Evolutionary conservation across 2,888 invertebrate genomes (phyloP), one percentile per base, ranked within the genome.

Genomic region (Nowickia ferox): DNA sequence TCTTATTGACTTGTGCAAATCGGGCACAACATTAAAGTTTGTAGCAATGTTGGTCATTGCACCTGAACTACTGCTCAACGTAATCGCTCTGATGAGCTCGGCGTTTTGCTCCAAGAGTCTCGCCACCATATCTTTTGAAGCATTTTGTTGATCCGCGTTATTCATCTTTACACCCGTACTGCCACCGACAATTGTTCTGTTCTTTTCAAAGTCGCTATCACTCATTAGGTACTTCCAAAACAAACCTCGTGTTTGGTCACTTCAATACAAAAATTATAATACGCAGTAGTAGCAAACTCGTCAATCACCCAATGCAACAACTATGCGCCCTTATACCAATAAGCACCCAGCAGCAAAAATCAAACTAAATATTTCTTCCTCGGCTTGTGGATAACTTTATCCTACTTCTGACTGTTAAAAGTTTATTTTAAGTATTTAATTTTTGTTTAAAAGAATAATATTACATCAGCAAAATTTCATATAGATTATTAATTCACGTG

Each of bases 391-490:
- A 61, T 61, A 57, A 40, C 22, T 13, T 65, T 19, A 65, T 46
- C 46, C 22, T 44, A 65, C 65, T 65, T 65, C 65, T 65, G 65
- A 65, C 5, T 65, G 46, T 65, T 61, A 61, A 61, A 59, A 13
- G 1, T 17, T 57, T 22, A 65, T 66, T 10, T 66, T 46, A n/a
- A 22, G 22, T 22, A 1, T 22, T 22, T 22, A 22, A 22, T 22
- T 1, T 22, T 22, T 22, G 1, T 22, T 22, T 22, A 22, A 22
- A 22, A 22, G n/a, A 22, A 22, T 22, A 22, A 22, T 22, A 22
- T 1, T 22, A 22, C 22, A 22, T 22, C 2, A 22, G 22, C 22
- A 22, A 22, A 22, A 22, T 22, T 22, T 22, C 22, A 22, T 22
- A 22, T 22, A 22, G 22, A 22, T 22, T 22, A 22, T 22, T 22